Evolutionary conservation across 2,888 invertebrate species (phyloP), one percentile per base, ranked within the genome.

Genomic region (Ptilodon capucinus): DNA sequence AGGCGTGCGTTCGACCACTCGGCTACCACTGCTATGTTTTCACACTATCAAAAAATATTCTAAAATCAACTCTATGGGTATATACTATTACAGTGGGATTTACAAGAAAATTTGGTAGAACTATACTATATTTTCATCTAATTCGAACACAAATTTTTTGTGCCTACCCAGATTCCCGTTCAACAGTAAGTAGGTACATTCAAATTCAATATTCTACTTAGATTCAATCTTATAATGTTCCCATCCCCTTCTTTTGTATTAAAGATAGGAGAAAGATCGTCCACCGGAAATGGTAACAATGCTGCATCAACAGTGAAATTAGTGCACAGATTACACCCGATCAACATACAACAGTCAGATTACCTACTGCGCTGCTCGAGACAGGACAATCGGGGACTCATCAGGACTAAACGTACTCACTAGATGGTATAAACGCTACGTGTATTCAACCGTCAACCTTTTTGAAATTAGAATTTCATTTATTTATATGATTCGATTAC

Each of bases 231-330:
- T 11, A 11, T 4, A 28, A 28, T 28, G 4, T 28, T 28, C n/a
- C 28, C 28, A 28, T 25, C 23, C 9, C 23, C 23, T 25, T 25
- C 23, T 8, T 25, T 21, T 21, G 21, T 21, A 60, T 58, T 50
- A 45, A 57, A 55, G 42, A 46, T 32, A 13, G 30, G 3, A 25
- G 19, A 21, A 1, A 8, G 18, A 19, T 40, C 42, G 67, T 61
- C 57, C 64, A 81, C 85, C 87, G 88, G 89, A 89, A 89, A 78
- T 67, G 25, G 40, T 55, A 72, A 88, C 88, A 89, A 89, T 85
- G 80, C 56, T 40, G 25, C 16, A 40, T 40, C 40, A 40, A 16
- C 71, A 54, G 60, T 59, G 68, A 81, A 79, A 84, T 84, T 79
- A 81, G 80, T 83, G 73, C 75, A 66, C 48, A 52, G n/a, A n/a